Evolutionary conservation across 2,797 vertebrate genomes (phyloP).

Genomic region (Phalanger gymnotis): DNA sequence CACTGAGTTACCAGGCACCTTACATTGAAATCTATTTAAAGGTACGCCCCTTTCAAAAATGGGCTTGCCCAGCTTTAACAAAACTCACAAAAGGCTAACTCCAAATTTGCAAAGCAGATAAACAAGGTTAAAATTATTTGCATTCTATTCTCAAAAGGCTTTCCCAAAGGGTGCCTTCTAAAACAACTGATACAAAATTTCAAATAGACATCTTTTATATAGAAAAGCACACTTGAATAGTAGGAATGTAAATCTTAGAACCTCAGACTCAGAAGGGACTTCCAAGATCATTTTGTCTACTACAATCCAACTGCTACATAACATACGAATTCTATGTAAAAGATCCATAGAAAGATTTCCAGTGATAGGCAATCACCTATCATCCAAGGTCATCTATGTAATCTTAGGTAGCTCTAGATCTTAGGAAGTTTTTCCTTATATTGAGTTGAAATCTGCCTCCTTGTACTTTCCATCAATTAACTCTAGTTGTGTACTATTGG

Average conservation of each 20-base stretch:
- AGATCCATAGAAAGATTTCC: neutral
- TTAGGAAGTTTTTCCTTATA: neutral
- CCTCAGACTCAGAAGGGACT: neutral
- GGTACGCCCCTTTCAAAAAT: neutral
- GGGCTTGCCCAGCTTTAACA: neutral
- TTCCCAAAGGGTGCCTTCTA: slow-evolving; percentile 26
- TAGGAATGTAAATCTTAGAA: slow-evolving; percentile 5
- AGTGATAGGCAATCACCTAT: neutral
- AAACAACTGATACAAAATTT: slow-evolving; percentile 40
- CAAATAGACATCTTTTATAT: slow-evolving; percentile 19
- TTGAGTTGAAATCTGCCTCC: neutral
- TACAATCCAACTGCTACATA: neutral
- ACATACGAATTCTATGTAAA: neutral
- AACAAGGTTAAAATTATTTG: neutral
- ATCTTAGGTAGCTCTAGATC: neutral
- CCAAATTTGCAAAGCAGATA: neutral
- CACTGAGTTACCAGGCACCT: neutral
- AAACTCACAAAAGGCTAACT: neutral
- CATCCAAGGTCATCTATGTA: neutral
- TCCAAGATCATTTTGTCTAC: neutral
- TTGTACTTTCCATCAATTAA: neutral
- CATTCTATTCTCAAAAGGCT: neutral
- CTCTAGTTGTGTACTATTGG: neutral
- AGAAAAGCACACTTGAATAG: slow-evolving; percentile 60
- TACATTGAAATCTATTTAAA: slow-evolving; percentile 41